These are phyloP conservation scores for Nesometra sesokonis DNA, from an alignment of 35 echinoderm and acorn worm genomes.

Conservation along the genomic window DNA sequence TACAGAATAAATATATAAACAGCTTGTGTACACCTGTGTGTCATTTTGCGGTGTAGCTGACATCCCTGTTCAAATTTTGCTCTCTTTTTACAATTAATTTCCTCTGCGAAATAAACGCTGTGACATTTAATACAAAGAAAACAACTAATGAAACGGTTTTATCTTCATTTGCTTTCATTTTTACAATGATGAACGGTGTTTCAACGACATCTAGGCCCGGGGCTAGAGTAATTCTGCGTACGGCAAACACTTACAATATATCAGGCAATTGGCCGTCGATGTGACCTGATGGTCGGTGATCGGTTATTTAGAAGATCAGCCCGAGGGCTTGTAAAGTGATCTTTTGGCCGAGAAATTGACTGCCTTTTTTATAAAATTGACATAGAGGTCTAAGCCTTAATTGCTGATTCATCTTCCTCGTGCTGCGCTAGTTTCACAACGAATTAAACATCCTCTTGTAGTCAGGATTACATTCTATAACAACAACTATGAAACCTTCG, in stretches of 20 bases:
- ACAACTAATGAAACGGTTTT: neutral
- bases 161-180: neutral
- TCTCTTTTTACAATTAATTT: neutral
- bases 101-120: neutral
- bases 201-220: neutral
- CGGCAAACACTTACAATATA: neutral
- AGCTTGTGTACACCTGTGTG: too few relatives aligned
- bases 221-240: neutral
- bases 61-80: neutral
- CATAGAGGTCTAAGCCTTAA: neutral
- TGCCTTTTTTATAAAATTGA: neutral
- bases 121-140: conserved; percentile 1
- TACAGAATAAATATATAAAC: too few relatives aligned
- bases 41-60: too few relatives aligned
- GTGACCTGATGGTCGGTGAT: neutral
- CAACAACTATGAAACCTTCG: too few relatives aligned
- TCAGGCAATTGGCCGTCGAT: neutral
- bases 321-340: neutral
- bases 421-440: neutral
- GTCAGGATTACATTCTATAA: too few relatives aligned
- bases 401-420: neutral
- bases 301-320: neutral
- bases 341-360: neutral
- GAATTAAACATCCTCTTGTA: too few relatives aligned
- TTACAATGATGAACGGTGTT: neutral